A percentile compares a stretch with the other conserved stretches of the same genome.
Evolutionary conservation across 2,113 vertebrate genomes (phyloP).

Genomic region (Tragelaphus imberbis): DNA sequence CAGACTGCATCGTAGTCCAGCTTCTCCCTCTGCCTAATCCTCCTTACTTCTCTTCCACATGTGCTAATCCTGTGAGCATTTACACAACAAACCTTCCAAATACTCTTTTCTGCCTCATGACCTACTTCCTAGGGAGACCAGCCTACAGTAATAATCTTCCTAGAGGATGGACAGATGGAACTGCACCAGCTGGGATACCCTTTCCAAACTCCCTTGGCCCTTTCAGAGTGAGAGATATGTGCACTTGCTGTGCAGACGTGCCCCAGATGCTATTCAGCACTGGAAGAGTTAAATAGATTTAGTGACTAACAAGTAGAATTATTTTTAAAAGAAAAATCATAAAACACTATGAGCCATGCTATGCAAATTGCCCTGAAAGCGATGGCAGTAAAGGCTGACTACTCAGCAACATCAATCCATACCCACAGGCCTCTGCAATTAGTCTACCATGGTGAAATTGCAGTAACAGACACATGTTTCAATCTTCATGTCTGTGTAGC

Average conservation of each 20-base stretch:
- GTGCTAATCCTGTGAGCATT: neutral
- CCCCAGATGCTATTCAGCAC: neutral
- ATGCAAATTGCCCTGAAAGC: slow-evolving; percentile 12
- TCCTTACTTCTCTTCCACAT: neutral
- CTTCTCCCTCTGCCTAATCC: neutral
- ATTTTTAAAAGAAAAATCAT: slow-evolving; percentile 67
- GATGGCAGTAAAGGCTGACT: slow-evolving; percentile 56
- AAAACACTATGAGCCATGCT: slow-evolving; percentile 50
- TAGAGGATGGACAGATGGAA: neutral
- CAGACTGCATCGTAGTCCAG: neutral
- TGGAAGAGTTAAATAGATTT: slow-evolving; percentile 55
- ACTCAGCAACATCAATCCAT: slow-evolving; percentile 9
- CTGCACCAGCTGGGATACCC: neutral
- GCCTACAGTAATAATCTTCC: neutral
- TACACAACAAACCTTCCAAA: neutral
- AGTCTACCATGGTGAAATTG: slow-evolving; percentile 40
- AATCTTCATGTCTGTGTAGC: neutral
- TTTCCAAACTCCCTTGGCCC: neutral
- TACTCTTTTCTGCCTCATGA: neutral
- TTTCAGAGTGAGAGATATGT: neutral
- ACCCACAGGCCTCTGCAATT: slow-evolving; percentile 64
- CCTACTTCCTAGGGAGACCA: neutral
- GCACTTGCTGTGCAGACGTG: neutral
- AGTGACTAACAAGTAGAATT: slow-evolving; percentile 33
- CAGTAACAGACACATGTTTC: neutral